Evolutionary conservation across 2,888 invertebrate genomes (phyloP).

Genomic region (Cerceris rybyensis): DNA sequence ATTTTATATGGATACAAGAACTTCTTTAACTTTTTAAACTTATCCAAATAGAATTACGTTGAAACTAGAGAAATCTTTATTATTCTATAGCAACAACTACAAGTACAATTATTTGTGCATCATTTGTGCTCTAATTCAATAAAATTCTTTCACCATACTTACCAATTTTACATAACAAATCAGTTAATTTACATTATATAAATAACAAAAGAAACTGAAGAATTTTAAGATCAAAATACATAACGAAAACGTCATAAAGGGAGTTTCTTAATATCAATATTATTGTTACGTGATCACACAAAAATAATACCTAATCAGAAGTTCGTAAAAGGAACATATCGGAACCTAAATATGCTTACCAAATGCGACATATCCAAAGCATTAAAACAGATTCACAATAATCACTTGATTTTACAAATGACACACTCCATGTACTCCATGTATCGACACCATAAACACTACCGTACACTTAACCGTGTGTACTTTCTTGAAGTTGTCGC

Average conservation of each 20-base stretch:
- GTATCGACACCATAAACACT: conserved; percentile 40
- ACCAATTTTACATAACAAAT: too few species aligned
- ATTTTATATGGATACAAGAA: neutral
- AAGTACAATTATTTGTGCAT: too few species aligned
- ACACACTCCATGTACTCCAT: conserved; percentile 19
- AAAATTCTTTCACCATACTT: too few species aligned
- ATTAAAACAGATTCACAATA: conserved; percentile 59
- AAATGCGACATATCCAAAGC: conserved; percentile 75
- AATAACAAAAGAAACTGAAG: too few species aligned
- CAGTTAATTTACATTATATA: too few species aligned
- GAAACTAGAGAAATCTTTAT: too few species aligned
- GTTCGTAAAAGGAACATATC: neutral
- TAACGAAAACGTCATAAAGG: neutral
- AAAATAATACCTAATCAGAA: neutral
- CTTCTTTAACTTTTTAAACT: too few species aligned
- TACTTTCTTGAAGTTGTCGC: conserved; percentile 50
- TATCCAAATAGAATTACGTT: too few species aligned
- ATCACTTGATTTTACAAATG: conserved; percentile 42
- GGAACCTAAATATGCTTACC: conserved; percentile 56
- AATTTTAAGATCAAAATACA: too few species aligned
- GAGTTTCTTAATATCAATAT: conserved; percentile 9
- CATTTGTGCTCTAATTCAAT: too few species aligned
- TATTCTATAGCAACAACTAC: too few species aligned
- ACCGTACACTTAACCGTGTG: conserved; percentile 15
- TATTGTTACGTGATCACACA: neutral